These are phyloP conservation scores for Carpatolechia fugitivella DNA, from an alignment of 2,888 invertebrate species.

Conservation along the genomic window DNA sequence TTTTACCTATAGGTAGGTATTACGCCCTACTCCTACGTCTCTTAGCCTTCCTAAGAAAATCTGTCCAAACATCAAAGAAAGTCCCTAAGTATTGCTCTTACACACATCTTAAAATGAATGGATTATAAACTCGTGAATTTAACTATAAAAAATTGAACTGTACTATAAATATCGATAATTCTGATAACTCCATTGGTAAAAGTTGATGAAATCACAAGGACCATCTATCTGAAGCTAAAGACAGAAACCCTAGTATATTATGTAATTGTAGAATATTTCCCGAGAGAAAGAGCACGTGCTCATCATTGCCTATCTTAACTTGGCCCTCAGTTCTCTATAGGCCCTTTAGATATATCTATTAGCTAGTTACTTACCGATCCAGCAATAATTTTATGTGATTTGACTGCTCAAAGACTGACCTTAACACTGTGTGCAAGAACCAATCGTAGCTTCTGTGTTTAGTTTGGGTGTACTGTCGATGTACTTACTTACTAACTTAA, in stretches of 20 bases:
- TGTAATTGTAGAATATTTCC: background rate
- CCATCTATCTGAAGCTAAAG: background rate
- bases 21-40: too few species aligned
- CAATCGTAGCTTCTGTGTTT: slow-evolving; percentile 37
- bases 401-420: slow-evolving; percentile 71
- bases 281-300: background rate
- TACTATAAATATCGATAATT: too few species aligned
- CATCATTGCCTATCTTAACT: background rate
- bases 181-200: too few species aligned
- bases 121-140: background rate
- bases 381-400: slow-evolving; percentile 74
- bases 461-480: slow-evolving; percentile 33
- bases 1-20: background rate
- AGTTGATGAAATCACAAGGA: background rate
- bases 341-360: slow-evolving; percentile 3
- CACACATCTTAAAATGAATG: background rate
- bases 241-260: background rate
- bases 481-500: slow-evolving; percentile 2
- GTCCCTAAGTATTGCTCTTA: too few species aligned
- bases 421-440: slow-evolving; percentile 57
- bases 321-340: background rate
- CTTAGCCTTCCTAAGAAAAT: too few species aligned
- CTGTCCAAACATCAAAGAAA: too few species aligned
- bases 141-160: too few species aligned
- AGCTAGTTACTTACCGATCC: slow-evolving; percentile 34